Conservation (phyloP, 2,888 invertebrate genomes). For the Idaea biselata region DNA sequence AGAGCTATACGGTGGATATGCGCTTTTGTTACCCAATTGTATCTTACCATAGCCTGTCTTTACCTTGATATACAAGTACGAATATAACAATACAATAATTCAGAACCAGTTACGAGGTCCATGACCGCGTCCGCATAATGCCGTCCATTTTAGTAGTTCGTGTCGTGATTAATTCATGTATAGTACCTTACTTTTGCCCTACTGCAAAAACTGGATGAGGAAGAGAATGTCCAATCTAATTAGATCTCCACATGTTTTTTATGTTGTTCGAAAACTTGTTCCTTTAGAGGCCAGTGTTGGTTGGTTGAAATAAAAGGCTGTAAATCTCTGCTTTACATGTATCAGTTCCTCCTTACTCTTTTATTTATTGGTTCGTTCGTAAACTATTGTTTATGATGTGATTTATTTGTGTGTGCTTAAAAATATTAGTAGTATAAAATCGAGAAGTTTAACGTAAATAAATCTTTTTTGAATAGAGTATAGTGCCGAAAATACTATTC, state of each 20-base stretch:
- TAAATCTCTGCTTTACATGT: not conserved
- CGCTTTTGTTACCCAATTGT: not conserved
- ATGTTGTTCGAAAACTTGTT: not conserved
- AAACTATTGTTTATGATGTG: not conserved
- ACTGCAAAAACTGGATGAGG: conserved; percentile 47
- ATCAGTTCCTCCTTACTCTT: not conserved
- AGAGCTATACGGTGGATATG: no score
- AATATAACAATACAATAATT: conserved; percentile 50
- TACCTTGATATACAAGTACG: conserved; percentile 32
- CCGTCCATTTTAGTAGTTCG: conserved; percentile 44
- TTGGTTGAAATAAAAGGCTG: not conserved
- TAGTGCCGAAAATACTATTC: no score
- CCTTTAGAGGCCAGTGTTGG: conserved; percentile 1
- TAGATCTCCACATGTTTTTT: conserved; percentile 26
- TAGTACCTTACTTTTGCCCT: not conserved
- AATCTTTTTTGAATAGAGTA: no score
- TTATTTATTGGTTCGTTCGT: conserved; percentile 1
- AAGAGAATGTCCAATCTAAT: conserved; percentile 37
- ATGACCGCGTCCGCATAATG: conserved; percentile 66
- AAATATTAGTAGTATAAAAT: not conserved
- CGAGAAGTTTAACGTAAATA: not conserved
- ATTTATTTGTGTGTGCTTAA: not conserved
- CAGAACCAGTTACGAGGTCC: conserved; percentile 75
- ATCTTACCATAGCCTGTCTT: conserved; percentile 17
- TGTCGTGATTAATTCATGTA: conserved; percentile 64